Evolutionary conservation across 35 echinoderm and acorn worm genomes (phyloP).

Genomic region (Heliocidaris erythrogramma): DNA sequence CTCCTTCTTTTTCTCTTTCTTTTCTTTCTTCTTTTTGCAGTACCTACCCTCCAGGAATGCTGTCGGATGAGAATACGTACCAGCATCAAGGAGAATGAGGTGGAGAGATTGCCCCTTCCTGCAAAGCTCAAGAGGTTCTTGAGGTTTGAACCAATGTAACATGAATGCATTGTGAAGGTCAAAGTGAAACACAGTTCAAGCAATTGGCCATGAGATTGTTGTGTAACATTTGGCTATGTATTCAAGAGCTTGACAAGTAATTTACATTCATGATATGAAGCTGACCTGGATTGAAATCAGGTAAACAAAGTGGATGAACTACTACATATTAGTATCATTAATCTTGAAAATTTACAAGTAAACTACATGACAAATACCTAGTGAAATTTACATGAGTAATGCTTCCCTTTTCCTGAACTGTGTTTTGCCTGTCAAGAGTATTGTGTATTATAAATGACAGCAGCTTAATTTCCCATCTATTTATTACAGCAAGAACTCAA

Average conservation of each 20-base stretch:
- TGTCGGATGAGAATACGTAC: conserved; percentile 66
- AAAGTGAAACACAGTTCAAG: not conserved
- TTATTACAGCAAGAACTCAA: not conserved
- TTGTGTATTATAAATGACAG: not conserved
- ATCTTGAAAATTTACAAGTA: too few species aligned
- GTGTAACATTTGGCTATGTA: too few species aligned
- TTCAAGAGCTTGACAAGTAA: too few species aligned
- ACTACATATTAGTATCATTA: too few species aligned
- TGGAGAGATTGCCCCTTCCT: conserved; percentile 60
- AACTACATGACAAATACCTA: too few species aligned
- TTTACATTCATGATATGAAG: too few species aligned
- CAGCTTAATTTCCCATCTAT: not conserved
- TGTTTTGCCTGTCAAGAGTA: not conserved
- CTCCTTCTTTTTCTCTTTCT: not conserved
- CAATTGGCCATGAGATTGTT: not conserved
- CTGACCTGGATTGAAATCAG: too few species aligned
- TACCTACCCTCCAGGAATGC: conserved; percentile 72
- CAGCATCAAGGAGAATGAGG: conserved; percentile 33
- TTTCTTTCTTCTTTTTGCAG: conserved; percentile 54
- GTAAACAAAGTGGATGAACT: too few species aligned
- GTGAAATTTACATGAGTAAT: too few species aligned
- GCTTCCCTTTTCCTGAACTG: not conserved
- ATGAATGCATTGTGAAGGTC: not conserved
- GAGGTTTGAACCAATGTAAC: conserved; percentile 54
- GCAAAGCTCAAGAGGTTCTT: conserved; percentile 70